Evolutionary conservation across 2,113 vertebrate species (phyloP).

Genomic region (Callipepla californica): DNA sequence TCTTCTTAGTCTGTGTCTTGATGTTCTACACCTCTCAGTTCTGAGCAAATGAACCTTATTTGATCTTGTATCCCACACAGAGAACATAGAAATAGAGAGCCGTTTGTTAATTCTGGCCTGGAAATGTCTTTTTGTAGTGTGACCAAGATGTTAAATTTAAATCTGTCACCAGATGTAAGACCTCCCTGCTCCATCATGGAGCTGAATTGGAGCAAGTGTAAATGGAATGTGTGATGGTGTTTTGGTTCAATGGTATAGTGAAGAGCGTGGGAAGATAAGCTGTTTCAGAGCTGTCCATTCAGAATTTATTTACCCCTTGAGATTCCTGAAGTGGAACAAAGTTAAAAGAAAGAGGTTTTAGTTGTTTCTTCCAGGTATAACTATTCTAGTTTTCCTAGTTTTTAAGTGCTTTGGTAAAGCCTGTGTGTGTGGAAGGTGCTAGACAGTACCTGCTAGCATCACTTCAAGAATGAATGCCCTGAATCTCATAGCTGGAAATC

Average conservation of each 20-base stretch:
- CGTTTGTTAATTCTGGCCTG: background rate
- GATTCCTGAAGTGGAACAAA: background rate
- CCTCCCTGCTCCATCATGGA: background rate
- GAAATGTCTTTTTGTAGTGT: background rate
- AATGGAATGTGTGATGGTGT: background rate
- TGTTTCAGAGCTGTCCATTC: background rate
- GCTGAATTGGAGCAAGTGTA: background rate
- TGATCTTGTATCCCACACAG: accelerated
- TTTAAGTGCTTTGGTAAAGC: background rate
- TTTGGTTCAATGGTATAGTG: background rate
- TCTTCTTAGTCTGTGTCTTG: background rate
- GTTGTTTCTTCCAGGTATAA: background rate
- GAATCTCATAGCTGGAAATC: background rate
- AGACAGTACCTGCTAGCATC: background rate
- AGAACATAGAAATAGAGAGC: background rate
- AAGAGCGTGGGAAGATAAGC: background rate
- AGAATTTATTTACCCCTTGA: background rate
- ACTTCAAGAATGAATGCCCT: background rate
- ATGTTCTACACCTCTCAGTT: background rate
- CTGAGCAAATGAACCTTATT: background rate
- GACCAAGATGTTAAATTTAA: background rate
- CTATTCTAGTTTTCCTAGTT: background rate
- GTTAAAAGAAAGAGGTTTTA: background rate
- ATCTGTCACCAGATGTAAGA: background rate
- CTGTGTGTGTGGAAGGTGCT: background rate